Evolutionary conservation across 1,140 invertebrate genomes (phyloP).

Genomic region (Oncopodura yosiiana): DNA sequence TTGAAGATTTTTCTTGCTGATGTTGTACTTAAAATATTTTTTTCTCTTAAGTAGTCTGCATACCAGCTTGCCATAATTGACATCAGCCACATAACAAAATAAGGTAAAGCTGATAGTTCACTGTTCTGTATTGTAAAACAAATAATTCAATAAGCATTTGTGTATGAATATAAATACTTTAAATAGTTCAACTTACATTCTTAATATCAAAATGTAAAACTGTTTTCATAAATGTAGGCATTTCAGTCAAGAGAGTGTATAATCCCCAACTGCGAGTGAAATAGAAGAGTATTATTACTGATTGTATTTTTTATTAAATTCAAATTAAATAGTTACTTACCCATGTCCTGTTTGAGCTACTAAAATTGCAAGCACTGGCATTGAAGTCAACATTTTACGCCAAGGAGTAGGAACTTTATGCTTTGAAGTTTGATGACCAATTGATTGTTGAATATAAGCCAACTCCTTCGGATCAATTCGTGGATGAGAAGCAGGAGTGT

Average conservation of each 20-base stretch:
- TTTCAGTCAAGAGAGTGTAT: slow-evolving; percentile 52
- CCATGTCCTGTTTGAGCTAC: slow-evolving; percentile 32
- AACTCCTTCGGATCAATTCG: slow-evolving; percentile 59
- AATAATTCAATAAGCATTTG: background rate
- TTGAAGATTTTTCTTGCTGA: slow-evolving; percentile 62
- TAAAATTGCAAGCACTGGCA: slow-evolving; percentile 84
- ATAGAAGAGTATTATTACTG: too few species aligned
- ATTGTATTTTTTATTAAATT: background rate
- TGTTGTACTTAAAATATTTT: slow-evolving; percentile 45
- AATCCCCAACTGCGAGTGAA: slow-evolving; percentile 32
- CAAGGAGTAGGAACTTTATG: slow-evolving; percentile 52
- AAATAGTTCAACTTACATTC: slow-evolving; percentile 39
- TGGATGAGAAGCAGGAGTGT: slow-evolving; percentile 61
- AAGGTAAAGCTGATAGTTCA: slow-evolving; percentile 56
- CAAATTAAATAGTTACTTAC: slow-evolving; percentile 1
- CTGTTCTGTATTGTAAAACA: slow-evolving; percentile 50
- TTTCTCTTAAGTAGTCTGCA: slow-evolving; percentile 55
- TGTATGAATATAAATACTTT: background rate
- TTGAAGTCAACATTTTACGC: slow-evolving; percentile 63
- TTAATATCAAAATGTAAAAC: slow-evolving; percentile 50
- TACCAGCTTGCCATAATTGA: slow-evolving; percentile 55
- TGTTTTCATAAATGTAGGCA: slow-evolving; percentile 53
- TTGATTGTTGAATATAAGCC: slow-evolving; percentile 49
- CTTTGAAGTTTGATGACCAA: slow-evolving; percentile 25
- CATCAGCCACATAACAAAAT: slow-evolving; percentile 61